Evolutionary conservation across 2,797 vertebrate genomes (phyloP), one percentile per base, ranked within the genome.

Genomic region (Perdix hodgsoniae): DNA sequence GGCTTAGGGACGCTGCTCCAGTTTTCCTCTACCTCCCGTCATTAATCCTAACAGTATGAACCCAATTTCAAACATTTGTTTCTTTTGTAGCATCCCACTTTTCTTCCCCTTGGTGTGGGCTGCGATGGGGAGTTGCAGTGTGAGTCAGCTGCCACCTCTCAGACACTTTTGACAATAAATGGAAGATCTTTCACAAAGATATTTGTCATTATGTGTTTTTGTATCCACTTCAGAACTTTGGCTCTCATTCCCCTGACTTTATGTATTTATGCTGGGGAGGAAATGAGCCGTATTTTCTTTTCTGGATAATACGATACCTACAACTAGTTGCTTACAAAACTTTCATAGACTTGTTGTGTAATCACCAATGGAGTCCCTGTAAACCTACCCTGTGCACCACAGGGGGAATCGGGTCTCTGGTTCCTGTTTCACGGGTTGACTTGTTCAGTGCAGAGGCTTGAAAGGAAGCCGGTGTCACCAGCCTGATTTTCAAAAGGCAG

Each of bases 21-120:
- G 81, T 95, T 96, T 96, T 95, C 87, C 80, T 96, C 92, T 92
- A 94, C 91, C 85, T 96, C 93, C 96, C 85, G 57, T 95, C 86
- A 85, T 96, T 97, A 96, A 96, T 97, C 91, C 94, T 95, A 97
- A 95, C 88, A 90, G 88, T 90, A 92, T 96, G 94, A 96, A 96
- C 93, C 93, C 85, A 94, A 93, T 97, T 96, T 95, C 93, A 90
- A 93, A 77, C 2, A 71, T 95, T 95, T 94, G 91, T 88, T 94
- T 87, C 89, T 81, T 87, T 93, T 61, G 39, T 57, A 90, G 54
- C 33, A 26, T 69, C 77, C 75, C 83, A 82, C 82, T 95, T 97
- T 84, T 57, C 89, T 95, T 80, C 88, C 82, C 75, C 95, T 91
- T 81, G 72, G 63, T 31, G 22, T 80, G 83, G 70, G 75, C 90